Evolutionary conservation across 2,888 invertebrate species (phyloP), one percentile per base, ranked within the genome.

Genomic region (Fragum whitleyi): DNA sequence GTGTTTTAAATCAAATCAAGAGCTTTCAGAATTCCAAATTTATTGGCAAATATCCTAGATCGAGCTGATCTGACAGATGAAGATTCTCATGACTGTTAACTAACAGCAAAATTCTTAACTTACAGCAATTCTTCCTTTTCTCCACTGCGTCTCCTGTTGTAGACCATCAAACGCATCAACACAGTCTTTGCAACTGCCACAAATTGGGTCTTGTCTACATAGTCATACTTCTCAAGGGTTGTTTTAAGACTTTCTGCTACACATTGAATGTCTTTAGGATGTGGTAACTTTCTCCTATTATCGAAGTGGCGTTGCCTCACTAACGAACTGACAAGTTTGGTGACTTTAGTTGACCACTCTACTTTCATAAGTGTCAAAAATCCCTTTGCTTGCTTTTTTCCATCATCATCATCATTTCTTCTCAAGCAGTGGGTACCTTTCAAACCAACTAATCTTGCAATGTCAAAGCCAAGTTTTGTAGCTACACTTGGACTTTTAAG

Each of bases 341-440:
- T 57, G 19, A 71, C 71, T 59, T 71, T 71, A 3, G 57, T 71
- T 26, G 71, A 57, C 71, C 71, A 71, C n/a, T 71, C 36, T 23
- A 71, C 9, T 36, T 71, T 57, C 29, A 71, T 19, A 19, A 57
- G 32, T 57, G 29, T 19, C 71, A 71, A 59, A 39, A 71, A 55
- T 28, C 32, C 57, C 19, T 55, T 32, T 28, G 70, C 53, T 70
- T 53, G 11, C n/a, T 53, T 21, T 39, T 59, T 55, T 23, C 59
- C 71, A n/a, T n/a, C n/a, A 57, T n/a, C 23, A 11, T 14, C 39
- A 39, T 71, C 71, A 16, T 36, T 29, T 9, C 36, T 55, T 28
- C 28, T 71, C 19, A 71, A 14, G 39, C 71, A 71, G 26, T 21
- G 19, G 11, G 21, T 23, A 70, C 28, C 23, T 53, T 70, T 70